Conservation (phyloP, 2,797 vertebrate species). For the Alectoris magna region DNA sequence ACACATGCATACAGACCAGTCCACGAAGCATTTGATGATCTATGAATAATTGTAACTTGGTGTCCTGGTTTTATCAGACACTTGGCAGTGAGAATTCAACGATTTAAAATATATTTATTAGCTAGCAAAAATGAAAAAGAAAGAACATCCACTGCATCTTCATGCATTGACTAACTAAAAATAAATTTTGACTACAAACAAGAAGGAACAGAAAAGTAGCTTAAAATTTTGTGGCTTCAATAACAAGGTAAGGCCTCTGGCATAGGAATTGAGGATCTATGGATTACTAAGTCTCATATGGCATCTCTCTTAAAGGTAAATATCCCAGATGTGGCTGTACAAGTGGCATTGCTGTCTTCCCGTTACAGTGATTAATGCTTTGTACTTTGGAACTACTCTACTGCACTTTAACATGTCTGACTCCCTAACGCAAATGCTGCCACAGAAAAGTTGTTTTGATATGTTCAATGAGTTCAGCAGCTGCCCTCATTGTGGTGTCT, state of each 20-base stretch:
- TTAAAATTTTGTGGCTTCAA: background rate
- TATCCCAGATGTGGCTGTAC: background rate
- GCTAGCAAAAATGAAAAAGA: background rate
- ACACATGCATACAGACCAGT: background rate
- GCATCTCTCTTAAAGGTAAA: background rate
- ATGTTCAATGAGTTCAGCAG: background rate
- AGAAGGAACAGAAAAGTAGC: background rate
- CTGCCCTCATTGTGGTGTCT: background rate
- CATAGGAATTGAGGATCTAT: rapidly evolving
- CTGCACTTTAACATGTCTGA: background rate
- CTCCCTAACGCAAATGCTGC: background rate
- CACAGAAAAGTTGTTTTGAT: background rate
- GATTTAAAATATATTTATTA: background rate
- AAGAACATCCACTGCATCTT: background rate
- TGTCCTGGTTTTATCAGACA: no score
- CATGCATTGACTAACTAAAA: background rate
- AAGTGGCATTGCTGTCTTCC: background rate
- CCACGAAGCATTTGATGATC: background rate
- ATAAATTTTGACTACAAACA: background rate
- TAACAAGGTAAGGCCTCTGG: background rate
- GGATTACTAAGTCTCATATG: background rate
- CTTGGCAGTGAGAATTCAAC: background rate
- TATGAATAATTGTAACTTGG: background rate
- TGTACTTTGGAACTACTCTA: background rate
- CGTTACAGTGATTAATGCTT: background rate